Percentiles rank a stretch among this genome's conserved stretches.
These are phyloP conservation scores for Eulemur macaco DNA, from an alignment of 2,113 vertebrate species.

Conservation along the genomic window DNA sequence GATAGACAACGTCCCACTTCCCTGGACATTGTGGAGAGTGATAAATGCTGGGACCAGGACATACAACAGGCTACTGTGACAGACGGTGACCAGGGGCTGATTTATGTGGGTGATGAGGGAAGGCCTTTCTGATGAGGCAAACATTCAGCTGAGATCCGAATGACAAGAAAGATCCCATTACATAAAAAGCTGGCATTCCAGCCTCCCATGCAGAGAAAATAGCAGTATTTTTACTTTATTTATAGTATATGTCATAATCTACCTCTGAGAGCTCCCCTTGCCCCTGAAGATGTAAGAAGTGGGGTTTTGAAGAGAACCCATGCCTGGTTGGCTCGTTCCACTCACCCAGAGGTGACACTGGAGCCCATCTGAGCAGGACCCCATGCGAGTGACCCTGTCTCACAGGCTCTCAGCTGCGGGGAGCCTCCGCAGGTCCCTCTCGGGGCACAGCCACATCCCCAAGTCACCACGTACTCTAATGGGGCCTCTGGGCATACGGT, in stretches of 20 bases:
- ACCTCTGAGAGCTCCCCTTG: background rate
- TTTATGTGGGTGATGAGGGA: background rate
- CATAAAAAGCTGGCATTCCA: background rate
- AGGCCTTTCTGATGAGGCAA: background rate
- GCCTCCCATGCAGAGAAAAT: background rate
- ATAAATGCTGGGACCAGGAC: background rate
- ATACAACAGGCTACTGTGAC: too few relatives aligned
- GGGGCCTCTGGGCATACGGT: constrained; percentile 61
- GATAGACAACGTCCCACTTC: background rate
- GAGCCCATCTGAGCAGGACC: background rate
- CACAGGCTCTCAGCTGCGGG: background rate
- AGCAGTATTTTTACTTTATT: background rate
- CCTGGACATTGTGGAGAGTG: background rate
- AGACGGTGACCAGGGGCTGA: background rate
- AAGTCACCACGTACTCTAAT: background rate
- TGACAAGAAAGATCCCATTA: background rate
- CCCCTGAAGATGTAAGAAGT: background rate
- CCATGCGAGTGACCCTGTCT: background rate
- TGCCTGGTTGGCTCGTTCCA: background rate
- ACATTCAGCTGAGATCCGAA: background rate
- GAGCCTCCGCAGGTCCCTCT: background rate
- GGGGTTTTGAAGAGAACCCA: background rate
- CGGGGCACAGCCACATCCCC: background rate
- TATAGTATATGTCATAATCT: background rate
- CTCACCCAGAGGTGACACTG: background rate